These are phyloP conservation scores for Oeneis ivallda DNA, from an alignment of 2,888 invertebrate species.

Conservation along the genomic window DNA sequence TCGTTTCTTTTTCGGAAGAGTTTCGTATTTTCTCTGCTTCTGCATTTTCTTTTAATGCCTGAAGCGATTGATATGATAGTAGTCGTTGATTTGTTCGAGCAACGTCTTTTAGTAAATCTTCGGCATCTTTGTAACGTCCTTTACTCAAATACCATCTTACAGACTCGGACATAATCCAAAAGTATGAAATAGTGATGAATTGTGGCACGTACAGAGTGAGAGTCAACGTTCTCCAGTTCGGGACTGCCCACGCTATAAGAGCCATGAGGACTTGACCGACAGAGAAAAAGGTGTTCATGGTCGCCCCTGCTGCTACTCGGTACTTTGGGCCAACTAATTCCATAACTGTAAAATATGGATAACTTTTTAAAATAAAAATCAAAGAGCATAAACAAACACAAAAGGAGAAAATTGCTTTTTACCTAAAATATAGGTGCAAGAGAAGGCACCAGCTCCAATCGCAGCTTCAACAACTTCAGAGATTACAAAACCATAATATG, in stretches of 20 bases:
- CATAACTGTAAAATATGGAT: constrained; percentile 67
- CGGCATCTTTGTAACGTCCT: constrained; percentile 80
- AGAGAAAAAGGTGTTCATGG: constrained; percentile 84
- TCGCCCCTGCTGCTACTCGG: constrained; percentile 84
- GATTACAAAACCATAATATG: constrained; percentile 83
- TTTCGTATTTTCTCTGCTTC: constrained; percentile 11
- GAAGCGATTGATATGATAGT: constrained; percentile 62
- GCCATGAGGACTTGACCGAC: constrained; percentile 84
- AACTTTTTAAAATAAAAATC: not conserved
- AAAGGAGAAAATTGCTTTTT: constrained; percentile 40
- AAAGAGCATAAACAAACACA: not conserved
- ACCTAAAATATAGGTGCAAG: constrained; percentile 86
- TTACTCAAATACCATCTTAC: constrained; percentile 85
- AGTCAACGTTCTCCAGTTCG: constrained; percentile 83
- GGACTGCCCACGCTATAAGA: constrained; percentile 81
- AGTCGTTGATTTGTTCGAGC: constrained; percentile 77
- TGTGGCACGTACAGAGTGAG: constrained; percentile 84
- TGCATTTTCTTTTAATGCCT: constrained; percentile 41
- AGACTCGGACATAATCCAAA: constrained; percentile 84
- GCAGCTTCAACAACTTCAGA: constrained; percentile 86
- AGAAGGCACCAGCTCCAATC: constrained; percentile 85
- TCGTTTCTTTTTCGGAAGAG: not conserved
- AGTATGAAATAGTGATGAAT: constrained; percentile 81
- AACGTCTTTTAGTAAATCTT: constrained; percentile 76
- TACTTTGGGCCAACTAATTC: constrained; percentile 85